phyloP scores from a whole-genome alignment of 2,797 vertebrate species.

The Characodon lateralis region DNA sequence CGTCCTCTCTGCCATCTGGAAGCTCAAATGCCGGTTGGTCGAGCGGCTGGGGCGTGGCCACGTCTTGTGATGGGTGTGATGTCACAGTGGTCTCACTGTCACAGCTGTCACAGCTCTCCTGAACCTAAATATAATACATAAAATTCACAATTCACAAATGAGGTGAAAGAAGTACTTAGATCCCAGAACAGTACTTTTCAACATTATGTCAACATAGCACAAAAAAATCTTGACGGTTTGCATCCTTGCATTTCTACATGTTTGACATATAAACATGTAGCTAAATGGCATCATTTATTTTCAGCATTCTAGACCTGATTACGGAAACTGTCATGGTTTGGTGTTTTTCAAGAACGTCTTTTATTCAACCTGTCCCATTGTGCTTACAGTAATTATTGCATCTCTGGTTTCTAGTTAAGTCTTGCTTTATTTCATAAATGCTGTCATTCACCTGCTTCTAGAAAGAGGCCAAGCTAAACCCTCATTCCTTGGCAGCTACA shows the following conservation, averaged over 20 bases:
- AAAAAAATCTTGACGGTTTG: neutral
- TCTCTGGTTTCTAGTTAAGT: neutral
- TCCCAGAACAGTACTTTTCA: neutral
- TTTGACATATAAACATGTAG: neutral
- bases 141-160: neutral
- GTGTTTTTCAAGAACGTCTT: neutral
- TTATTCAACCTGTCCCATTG: neutral
- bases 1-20: constrained; percentile 42
- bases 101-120: constrained; percentile 95
- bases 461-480: neutral
- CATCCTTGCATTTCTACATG: neutral
- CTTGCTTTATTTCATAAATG: neutral
- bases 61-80: constrained; percentile 81
- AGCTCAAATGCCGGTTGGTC: constrained; percentile 76
- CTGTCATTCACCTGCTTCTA: neutral
- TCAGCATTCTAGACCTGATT: neutral
- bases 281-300: neutral
- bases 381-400: neutral
- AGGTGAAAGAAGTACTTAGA: neutral
- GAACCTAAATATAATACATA: constrained; percentile 77
- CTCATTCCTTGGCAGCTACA: neutral
- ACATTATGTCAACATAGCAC: neutral
- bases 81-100: constrained; percentile 97
- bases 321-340: neutral
- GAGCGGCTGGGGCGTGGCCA: constrained; percentile 75